Evolutionary conservation across 1,140 invertebrate species (phyloP).

Genomic region (Lamellibrachia luymesi): DNA sequence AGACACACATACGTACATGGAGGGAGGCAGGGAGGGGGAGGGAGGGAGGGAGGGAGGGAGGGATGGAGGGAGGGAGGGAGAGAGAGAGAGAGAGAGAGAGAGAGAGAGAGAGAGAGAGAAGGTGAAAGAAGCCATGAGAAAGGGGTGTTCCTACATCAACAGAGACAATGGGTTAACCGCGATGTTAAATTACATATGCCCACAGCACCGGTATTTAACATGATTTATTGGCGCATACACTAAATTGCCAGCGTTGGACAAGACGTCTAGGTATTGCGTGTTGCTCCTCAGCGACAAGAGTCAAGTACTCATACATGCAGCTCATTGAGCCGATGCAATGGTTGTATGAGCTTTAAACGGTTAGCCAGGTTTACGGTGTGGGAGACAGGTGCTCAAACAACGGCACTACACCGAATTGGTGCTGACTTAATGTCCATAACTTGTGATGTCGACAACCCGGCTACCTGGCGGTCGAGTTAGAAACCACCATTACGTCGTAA

Average conservation of each 20-base stretch:
- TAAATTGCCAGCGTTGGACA: background rate
- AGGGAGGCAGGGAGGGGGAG: too few species aligned
- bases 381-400: background rate
- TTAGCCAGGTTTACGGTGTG: too few species aligned
- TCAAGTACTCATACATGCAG: background rate
- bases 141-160: background rate
- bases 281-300: background rate
- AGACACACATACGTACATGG: too few species aligned
- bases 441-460: background rate
- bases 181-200: too few species aligned
- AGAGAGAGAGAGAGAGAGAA: background rate
- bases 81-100: background rate
- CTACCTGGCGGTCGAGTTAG: background rate
- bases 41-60: background rate
- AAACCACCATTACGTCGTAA: background rate
- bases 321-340: background rate
- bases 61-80: too few species aligned
- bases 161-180: background rate
- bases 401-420: background rate
- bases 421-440: background rate
- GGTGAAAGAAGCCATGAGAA: background rate
- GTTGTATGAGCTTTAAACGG: too few species aligned
- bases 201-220: background rate
- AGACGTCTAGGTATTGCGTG: background rate
- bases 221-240: background rate